Base-by-base conservation (phyloP, 2,113 vertebrate genomes). In the Prionailurus viverrinus region DNA sequence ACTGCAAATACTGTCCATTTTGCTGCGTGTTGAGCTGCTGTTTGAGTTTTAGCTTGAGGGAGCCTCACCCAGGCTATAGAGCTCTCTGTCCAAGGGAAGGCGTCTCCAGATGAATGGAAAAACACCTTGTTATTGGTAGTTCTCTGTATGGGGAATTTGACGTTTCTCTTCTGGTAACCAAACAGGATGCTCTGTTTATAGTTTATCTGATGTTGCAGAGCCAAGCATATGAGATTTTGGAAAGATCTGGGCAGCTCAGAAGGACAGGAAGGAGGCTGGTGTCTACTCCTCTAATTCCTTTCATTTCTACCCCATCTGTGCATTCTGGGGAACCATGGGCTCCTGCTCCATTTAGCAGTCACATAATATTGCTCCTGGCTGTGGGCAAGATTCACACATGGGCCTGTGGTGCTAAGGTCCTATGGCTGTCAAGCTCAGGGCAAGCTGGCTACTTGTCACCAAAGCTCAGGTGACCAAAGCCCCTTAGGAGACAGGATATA, bases 21-120 rank as follows among this genome's bases (percentile, higher is more conserved):
- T 80, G 90, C 94, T 97, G 91, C 7, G 7, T 93, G 82, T 39
- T 87, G 89, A 83, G 55, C 74, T 97, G 92, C 87, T 97, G 23
- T 95, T 89, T 95, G 96, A 97, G 55, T 91, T 98, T 98, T 94
- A 93, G 85, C 78, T 87, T n/a, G 51, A 97, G 36, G 29, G 53
- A 97, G 71, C 33, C 91, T 89, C 91, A 81, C 33, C 41, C 21
- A 96, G 79, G 66, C 91, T 96, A 87, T 84, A 65, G 66, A 91
- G 61, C 85, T 89, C 31, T 94, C n/a, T 66, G 41, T 96, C 74
- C 58, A 66, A 86, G 69, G 73, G 71, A 92, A 89, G 91, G 51
- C 83, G 4, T 84, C 85, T 84, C 74, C 14, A 84, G 12, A 66
- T 18, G 82, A 91, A 61, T 96, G 95, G 94, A 97, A 98, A 97